phyloP scores from a whole-genome alignment of 2,113 vertebrate species.

The Elachura formosa region DNA sequence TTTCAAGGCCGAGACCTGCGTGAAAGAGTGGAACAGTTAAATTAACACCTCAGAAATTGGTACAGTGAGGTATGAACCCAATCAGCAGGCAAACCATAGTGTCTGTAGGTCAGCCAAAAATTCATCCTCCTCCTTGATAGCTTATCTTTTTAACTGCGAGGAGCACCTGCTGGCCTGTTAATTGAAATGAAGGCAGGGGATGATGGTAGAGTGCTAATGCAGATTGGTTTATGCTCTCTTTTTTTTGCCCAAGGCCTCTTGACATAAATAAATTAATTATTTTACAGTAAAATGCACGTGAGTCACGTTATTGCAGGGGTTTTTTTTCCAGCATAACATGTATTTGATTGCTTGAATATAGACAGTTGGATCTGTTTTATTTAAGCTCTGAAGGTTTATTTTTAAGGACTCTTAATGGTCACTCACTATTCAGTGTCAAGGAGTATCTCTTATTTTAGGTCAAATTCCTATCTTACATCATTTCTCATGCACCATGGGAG shows the following conservation, averaged over 20 bases:
- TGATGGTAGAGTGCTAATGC: conserved; percentile 71
- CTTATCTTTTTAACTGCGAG: conserved; percentile 80
- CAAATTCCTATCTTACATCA: background rate
- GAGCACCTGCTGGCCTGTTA: conserved; percentile 95
- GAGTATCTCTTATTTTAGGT: background rate
- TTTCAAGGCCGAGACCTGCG: conserved; percentile 92
- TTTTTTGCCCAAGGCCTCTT: conserved; percentile 77
- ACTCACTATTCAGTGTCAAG: background rate
- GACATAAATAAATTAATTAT: conserved; percentile 93
- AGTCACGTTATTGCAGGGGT: conserved; percentile 31
- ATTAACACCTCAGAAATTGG: conserved; percentile 97
- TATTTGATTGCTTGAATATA: conserved; percentile 64
- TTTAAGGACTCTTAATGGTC: background rate
- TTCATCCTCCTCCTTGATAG: conserved; percentile 73
- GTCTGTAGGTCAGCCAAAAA: conserved; percentile 87
- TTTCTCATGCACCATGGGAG: background rate
- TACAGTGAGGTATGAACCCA: conserved; percentile 79
- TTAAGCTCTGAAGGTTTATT: conserved; percentile 3
- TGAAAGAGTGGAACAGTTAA: conserved; percentile 82
- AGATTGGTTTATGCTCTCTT: conserved; percentile 76
- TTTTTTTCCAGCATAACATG: conserved; percentile 61
- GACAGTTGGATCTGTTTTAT: background rate
- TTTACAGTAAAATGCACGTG: conserved; percentile 69
- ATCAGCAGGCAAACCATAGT: conserved; percentile 87
- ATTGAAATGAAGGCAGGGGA: conserved; percentile 84